Evolutionary conservation across 2,113 vertebrate genomes (phyloP).

Genomic region (Mixornis gularis): DNA sequence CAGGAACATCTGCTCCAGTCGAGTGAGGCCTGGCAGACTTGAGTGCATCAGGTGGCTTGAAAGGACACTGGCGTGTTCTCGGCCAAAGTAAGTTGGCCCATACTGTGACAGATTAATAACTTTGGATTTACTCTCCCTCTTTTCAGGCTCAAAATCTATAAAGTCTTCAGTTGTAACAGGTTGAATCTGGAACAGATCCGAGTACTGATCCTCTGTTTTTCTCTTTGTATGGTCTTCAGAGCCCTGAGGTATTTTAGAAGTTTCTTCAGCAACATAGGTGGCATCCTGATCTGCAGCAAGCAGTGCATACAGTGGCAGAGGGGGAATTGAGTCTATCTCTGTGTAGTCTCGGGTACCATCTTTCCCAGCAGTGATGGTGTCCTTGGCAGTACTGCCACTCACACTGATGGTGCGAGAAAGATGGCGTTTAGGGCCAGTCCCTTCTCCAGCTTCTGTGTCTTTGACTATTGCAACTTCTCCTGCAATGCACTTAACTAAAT

Average conservation of each 20-base stretch:
- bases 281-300: conserved; percentile 91
- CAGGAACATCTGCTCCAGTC: conserved; percentile 97
- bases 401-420: conserved; percentile 96
- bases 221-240: conserved; percentile 72
- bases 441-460: conserved; percentile 88
- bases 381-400: conserved; percentile 95
- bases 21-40: conserved; percentile 93
- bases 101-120: conserved; percentile 97
- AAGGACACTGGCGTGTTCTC: conserved; percentile 92
- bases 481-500: conserved; percentile 96
- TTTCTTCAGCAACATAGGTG: conserved; percentile 83
- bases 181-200: conserved; percentile 89
- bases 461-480: conserved; percentile 95
- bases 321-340: conserved; percentile 96
- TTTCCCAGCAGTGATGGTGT: conserved; percentile 92
- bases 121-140: conserved; percentile 89
- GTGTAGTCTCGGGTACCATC: conserved; percentile 95
- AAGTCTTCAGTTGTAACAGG: conserved; percentile 90
- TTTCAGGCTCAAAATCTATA: conserved; percentile 89
- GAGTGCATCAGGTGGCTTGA: conserved; percentile 98
- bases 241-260: conserved; percentile 74
- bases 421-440: conserved; percentile 84
- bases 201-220: conserved; percentile 86
- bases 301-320: conserved; percentile 86
- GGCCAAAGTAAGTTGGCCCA: conserved; percentile 92